phyloP scores from a whole-genome alignment of 2,797 vertebrate genomes.

The Cuniculus paca region DNA sequence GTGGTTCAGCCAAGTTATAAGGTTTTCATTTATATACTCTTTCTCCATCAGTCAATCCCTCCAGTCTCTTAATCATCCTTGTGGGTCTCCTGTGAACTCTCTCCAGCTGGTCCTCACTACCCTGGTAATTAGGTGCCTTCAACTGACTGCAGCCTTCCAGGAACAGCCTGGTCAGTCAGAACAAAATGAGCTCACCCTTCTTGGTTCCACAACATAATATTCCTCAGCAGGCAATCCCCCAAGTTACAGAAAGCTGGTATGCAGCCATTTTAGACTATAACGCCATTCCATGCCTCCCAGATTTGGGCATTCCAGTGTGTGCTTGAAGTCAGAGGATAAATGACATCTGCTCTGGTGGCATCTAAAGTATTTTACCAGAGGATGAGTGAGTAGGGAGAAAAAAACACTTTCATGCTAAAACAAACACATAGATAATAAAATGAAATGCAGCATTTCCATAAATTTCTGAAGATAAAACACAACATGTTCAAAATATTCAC shows the following conservation, averaged over 20 bases:
- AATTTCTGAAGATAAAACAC: slow-evolving; percentile 64
- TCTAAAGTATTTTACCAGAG: not conserved
- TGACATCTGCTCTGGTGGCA: not conserved
- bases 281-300: not conserved
- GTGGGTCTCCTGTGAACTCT: slow-evolving; percentile 82
- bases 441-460: slow-evolving; percentile 21
- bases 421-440: slow-evolving; percentile 50
- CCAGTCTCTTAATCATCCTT: slow-evolving; percentile 77
- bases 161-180: slow-evolving; percentile 67
- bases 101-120: slow-evolving; percentile 76
- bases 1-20: slow-evolving; percentile 78
- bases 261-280: slow-evolving; percentile 46
- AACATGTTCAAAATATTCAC: not conserved
- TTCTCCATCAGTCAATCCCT: slow-evolving; percentile 77
- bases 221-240: slow-evolving; percentile 46
- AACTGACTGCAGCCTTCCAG: slow-evolving; percentile 81
- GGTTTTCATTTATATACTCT: slow-evolving; percentile 78
- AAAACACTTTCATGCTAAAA: slow-evolving; percentile 58
- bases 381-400: not conserved
- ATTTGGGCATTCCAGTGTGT: not conserved
- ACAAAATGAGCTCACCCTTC: slow-evolving; percentile 77
- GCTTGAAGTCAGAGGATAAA: slow-evolving; percentile 25
- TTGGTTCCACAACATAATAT: slow-evolving; percentile 64
- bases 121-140: slow-evolving; percentile 83
- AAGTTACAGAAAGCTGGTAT: slow-evolving; percentile 59